Evolutionary conservation across 2,888 invertebrate species (phyloP).

Genomic region (Rhamphomyia laevipes): DNA sequence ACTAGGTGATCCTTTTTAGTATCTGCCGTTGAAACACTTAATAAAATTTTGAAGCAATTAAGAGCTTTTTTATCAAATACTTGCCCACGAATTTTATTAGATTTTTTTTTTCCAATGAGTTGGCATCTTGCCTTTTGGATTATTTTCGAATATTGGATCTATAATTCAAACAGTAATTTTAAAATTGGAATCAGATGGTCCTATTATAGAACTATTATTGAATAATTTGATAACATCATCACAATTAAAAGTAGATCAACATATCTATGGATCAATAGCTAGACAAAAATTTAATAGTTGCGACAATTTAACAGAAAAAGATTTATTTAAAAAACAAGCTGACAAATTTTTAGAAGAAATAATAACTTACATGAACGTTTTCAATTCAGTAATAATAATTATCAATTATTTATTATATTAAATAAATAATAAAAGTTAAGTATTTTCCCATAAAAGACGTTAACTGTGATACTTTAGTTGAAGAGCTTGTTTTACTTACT

Average conservation of each 20-base stretch:
- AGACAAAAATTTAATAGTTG: conserved; percentile 1
- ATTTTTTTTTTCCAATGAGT: conserved; percentile 10
- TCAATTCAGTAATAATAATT: not conserved
- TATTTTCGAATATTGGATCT: conserved; percentile 5
- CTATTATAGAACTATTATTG: conserved; percentile 4
- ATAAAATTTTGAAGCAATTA: conserved; percentile 9
- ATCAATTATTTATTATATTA: not conserved
- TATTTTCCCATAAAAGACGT: not conserved
- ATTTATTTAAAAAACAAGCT: conserved; percentile 6
- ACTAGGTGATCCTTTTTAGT: conserved; percentile 8
- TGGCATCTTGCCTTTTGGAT: conserved; percentile 8
- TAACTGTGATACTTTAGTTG: not conserved
- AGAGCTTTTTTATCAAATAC: conserved; percentile 4
- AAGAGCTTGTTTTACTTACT: not conserved
- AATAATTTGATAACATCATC: conserved; percentile 4
- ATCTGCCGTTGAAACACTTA: conserved; percentile 9
- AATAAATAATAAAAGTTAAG: not conserved
- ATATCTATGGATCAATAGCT: conserved; percentile 7
- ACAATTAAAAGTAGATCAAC: conserved; percentile 1
- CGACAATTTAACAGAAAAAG: conserved; percentile 1
- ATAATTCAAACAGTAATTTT: conserved; percentile 4
- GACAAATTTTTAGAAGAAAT: conserved; percentile 2
- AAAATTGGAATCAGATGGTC: conserved; percentile 8
- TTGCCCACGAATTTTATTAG: conserved; percentile 3
- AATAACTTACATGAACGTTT: conserved; percentile 6